phyloP scores from a whole-genome alignment of 2,888 invertebrate genomes.

The Deilephila elpenor region DNA sequence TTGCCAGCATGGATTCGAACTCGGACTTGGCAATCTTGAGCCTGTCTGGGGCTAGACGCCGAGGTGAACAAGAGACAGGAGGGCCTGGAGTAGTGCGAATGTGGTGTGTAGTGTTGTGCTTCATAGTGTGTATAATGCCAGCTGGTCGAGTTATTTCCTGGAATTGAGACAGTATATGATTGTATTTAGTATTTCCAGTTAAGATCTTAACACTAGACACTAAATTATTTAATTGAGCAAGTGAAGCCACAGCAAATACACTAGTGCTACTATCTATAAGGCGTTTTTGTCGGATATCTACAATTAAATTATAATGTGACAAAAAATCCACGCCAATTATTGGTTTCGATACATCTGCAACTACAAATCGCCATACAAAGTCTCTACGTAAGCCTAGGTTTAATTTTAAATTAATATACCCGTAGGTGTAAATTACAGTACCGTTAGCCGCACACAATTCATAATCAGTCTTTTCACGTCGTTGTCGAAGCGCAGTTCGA shows the following conservation, averaged over 20 bases:
- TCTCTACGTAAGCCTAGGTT: constrained; percentile 29
- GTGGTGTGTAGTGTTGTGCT: too few species aligned
- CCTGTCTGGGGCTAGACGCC: constrained; percentile 30
- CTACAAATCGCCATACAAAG: constrained; percentile 29
- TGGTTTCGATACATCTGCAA: constrained; percentile 29
- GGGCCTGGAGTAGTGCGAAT: constrained; percentile 31
- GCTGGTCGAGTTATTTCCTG: too few species aligned
- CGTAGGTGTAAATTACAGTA: constrained; percentile 25
- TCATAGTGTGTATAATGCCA: too few species aligned
- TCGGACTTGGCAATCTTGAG: constrained; percentile 31
- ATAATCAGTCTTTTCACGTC: constrained; percentile 9
- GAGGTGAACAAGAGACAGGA: constrained; percentile 30
- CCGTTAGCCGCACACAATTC: constrained; percentile 27
- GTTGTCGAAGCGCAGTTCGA: constrained; percentile 7
- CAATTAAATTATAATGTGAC: constrained; percentile 20
- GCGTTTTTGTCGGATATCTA: constrained; percentile 20
- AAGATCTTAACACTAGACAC: too few species aligned
- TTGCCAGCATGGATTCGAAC: constrained; percentile 23
- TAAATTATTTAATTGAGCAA: too few species aligned
- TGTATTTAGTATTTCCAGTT: too few species aligned
- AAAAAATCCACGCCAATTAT: constrained; percentile 32
- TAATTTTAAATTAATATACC: constrained; percentile 24
- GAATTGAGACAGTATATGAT: too few species aligned
- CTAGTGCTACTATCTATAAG: background rate
- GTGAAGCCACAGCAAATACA: background rate